These are phyloP conservation scores for Cecropterus lyciades DNA, from an alignment of 1,140 invertebrate species.

Conservation along the genomic window DNA sequence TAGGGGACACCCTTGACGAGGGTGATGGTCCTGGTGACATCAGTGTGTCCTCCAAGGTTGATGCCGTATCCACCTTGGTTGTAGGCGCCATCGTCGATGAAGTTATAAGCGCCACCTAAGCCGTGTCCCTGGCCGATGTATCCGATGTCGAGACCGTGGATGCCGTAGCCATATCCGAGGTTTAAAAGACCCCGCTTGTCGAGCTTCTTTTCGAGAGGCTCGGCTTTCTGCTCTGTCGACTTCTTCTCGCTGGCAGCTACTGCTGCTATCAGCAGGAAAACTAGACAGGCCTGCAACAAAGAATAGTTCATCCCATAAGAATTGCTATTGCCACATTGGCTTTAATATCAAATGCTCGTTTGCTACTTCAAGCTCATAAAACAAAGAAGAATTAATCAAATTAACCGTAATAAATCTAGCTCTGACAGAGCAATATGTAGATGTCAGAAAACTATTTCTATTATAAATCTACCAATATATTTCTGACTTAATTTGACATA, in stretches of 20 bases:
- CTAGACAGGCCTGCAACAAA: conserved; percentile 87
- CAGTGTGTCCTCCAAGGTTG: conserved; percentile 83
- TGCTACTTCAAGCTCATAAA: no score
- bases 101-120: conserved; percentile 86
- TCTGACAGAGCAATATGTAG: no score
- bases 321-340: neutral
- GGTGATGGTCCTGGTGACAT: conserved; percentile 89
- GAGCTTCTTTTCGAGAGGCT: conserved; percentile 85
- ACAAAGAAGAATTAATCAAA: no score
- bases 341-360: no score
- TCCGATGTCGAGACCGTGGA: conserved; percentile 86
- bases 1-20: conserved; percentile 88
- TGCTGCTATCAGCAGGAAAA: conserved; percentile 89
- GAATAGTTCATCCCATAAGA: neutral
- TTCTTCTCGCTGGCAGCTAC: conserved; percentile 86
- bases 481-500: no score
- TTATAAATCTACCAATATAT: no score
- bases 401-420: no score
- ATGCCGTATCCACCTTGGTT: conserved; percentile 71
- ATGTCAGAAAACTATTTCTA: neutral
- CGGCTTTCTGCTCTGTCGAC: conserved; percentile 85
- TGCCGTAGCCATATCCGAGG: conserved; percentile 86
- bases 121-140: conserved; percentile 88
- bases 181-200: conserved; percentile 86
- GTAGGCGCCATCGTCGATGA: conserved; percentile 79